These are phyloP conservation scores for Galbula dea DNA, from an alignment of 2,113 vertebrate genomes.

Conservation along the genomic window DNA sequence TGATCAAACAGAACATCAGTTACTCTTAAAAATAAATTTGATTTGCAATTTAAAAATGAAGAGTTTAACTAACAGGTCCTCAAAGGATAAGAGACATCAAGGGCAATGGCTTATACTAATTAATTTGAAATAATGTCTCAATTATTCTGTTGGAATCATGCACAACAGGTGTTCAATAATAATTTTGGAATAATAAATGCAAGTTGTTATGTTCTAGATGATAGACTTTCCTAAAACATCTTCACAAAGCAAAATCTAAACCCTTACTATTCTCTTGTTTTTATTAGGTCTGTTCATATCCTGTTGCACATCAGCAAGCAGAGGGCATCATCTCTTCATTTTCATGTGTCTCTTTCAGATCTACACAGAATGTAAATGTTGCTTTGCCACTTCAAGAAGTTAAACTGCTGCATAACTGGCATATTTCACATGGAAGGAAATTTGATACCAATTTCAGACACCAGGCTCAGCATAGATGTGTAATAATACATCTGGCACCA, in stretches of 20 bases:
- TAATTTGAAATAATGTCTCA: background rate
- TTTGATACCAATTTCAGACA: background rate
- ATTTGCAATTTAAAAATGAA: background rate
- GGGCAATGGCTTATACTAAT: background rate
- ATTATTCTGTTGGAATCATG: background rate
- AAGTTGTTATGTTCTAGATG: background rate
- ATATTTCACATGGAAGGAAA: background rate
- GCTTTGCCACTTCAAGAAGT: background rate
- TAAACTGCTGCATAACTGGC: background rate
- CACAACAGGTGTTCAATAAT: background rate
- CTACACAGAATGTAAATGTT: background rate
- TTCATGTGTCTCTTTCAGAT: background rate
- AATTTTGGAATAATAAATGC: background rate
- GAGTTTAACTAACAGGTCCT: background rate
- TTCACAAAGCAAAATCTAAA: background rate
- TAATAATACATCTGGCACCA: background rate
- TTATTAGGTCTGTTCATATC: background rate
- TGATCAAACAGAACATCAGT: background rate
- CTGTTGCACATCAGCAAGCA: background rate
- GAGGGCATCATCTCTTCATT: background rate
- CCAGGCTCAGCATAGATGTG: background rate
- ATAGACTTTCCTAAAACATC: background rate
- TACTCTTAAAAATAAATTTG: background rate
- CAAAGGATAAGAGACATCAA: background rate
- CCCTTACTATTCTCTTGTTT: background rate